Evolutionary conservation across 2,888 invertebrate species (phyloP).

Genomic region (Dryomyza anilis): DNA sequence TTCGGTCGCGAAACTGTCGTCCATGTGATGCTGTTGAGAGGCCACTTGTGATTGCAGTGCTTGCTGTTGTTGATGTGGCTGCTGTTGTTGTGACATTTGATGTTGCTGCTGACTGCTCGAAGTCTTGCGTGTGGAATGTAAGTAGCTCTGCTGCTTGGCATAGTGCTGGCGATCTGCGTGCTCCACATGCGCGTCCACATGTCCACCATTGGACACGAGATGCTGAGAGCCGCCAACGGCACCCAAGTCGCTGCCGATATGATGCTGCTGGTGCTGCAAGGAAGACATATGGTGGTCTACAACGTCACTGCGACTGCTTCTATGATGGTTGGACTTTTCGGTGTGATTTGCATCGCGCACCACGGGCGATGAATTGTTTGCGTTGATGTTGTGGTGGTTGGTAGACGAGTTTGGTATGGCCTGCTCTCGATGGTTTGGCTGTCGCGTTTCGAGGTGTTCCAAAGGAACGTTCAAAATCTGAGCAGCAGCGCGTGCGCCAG

Average conservation of each 20-base stretch:
- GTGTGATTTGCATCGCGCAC: constrained; percentile 19
- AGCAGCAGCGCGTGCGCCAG: constrained; percentile 60
- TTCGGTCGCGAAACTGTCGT: constrained; percentile 52
- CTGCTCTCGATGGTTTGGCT: constrained; percentile 46
- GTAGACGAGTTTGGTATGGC: constrained; percentile 24
- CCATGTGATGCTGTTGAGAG: constrained; percentile 40
- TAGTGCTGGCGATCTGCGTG: constrained; percentile 47
- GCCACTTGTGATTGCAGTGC: constrained; percentile 38
- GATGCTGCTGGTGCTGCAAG: constrained; percentile 39
- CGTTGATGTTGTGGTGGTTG: constrained; percentile 28
- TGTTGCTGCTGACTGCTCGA: constrained; percentile 43
- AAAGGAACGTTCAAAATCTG: constrained; percentile 60
- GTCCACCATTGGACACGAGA: constrained; percentile 24
- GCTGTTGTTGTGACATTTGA: constrained; percentile 29
- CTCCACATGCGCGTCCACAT: constrained; percentile 32
- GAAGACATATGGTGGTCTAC: constrained; percentile 37
- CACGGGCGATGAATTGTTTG: constrained; percentile 18
- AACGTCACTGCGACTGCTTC: constrained; percentile 35
- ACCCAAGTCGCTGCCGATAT: constrained; percentile 30
- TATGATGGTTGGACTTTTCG: constrained; percentile 28
- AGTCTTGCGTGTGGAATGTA: constrained; percentile 53
- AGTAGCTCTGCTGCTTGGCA: constrained; percentile 54
- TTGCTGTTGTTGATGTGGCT: constrained; percentile 30
- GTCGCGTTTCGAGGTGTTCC: constrained; percentile 58
- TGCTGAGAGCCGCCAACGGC: constrained; percentile 1